These are phyloP conservation scores for Drosophila cyrtoloma DNA, from an alignment of 2,888 invertebrate genomes.

Conservation along the genomic window DNA sequence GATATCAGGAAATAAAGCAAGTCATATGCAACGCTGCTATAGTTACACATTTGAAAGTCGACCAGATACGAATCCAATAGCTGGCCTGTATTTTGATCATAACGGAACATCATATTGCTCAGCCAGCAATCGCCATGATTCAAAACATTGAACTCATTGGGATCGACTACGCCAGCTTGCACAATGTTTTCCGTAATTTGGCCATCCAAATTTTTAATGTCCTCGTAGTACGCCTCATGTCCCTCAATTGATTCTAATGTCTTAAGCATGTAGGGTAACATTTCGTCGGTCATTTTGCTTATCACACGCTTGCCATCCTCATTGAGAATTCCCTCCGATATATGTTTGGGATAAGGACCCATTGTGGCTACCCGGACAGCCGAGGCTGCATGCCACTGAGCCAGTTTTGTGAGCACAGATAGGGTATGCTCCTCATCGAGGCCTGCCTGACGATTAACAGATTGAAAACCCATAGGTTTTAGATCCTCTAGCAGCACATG, in stretches of 20 bases:
- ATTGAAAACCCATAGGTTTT: slow-evolving; percentile 64
- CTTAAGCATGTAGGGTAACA: slow-evolving; percentile 27
- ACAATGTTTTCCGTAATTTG: slow-evolving; percentile 21
- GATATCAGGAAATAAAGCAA: slow-evolving; percentile 74
- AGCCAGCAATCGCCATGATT: slow-evolving; percentile 82
- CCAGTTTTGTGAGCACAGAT: slow-evolving; percentile 74
- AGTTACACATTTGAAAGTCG: slow-evolving; percentile 73
- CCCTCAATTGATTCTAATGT: slow-evolving; percentile 55
- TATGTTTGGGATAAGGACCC: slow-evolving; percentile 53
- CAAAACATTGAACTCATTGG: slow-evolving; percentile 74
- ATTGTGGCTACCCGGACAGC: slow-evolving; percentile 63
- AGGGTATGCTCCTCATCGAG: slow-evolving; percentile 75
- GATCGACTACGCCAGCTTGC: slow-evolving; percentile 21
- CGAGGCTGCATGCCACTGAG: slow-evolving; percentile 82
- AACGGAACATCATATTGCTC: slow-evolving; percentile 81
- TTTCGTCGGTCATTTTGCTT: slow-evolving; percentile 21
- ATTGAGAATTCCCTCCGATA: slow-evolving; percentile 31
- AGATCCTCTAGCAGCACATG: slow-evolving; percentile 76
- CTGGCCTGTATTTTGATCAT: slow-evolving; percentile 60
- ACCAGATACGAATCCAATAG: slow-evolving; percentile 66
- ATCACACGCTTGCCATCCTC: slow-evolving; percentile 33
- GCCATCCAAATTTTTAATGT: slow-evolving; percentile 46
- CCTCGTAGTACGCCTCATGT: slow-evolving; percentile 60
- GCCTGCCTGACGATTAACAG: slow-evolving; percentile 69
- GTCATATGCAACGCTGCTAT: slow-evolving; percentile 69